phyloP scores from a whole-genome alignment of 2,797 vertebrate genomes.

The Falco naumanni region DNA sequence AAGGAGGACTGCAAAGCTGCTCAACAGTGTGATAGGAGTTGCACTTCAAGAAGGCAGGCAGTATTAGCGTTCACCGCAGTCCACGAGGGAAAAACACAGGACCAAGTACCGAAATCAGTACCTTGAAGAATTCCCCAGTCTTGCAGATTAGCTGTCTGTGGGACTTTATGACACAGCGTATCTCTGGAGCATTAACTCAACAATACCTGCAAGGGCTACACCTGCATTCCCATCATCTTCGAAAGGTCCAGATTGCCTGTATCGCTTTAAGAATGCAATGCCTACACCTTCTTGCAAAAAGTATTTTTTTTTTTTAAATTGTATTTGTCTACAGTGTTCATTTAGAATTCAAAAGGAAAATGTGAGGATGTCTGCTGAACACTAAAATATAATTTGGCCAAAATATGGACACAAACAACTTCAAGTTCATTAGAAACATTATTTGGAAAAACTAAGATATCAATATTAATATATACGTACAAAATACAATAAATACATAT shows the following conservation, averaged over 20 bases:
- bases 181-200: neutral
- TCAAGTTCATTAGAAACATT: neutral
- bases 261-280: neutral
- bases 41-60: neutral
- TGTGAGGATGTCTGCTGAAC: neutral
- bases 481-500: neutral
- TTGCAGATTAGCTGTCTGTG: neutral
- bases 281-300: neutral
- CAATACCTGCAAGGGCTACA: neutral
- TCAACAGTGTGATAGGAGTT: fast-evolving
- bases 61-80: neutral
- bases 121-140: neutral
- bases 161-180: too few species aligned
- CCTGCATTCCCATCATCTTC: neutral
- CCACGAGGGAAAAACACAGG: neutral
- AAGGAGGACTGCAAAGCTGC: neutral
- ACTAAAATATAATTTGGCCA: neutral
- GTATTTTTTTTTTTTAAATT: neutral
- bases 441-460: neutral
- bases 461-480: neutral
- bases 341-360: neutral
- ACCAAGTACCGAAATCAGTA: neutral
- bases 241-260: neutral
- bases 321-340: neutral
- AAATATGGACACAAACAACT: neutral